Base-by-base conservation (phyloP, 1,140 invertebrate genomes). In the Drosophila ohnishii region DNA sequence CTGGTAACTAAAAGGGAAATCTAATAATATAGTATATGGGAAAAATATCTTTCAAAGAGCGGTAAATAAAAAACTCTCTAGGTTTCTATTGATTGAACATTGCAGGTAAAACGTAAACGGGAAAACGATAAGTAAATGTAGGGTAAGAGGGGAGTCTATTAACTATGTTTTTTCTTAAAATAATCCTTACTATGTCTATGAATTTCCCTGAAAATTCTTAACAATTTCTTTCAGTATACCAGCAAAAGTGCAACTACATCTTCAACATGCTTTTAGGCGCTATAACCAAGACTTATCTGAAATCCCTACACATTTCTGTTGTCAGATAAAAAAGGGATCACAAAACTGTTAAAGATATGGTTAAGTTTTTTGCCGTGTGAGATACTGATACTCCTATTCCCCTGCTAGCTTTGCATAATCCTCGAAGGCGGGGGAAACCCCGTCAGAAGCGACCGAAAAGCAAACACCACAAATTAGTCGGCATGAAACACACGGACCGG, bases 391-490 rank as follows among this genome's bases (percentile, higher is more conserved):
- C 55, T 59, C 60, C 58, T 14, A 44, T 34, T n/a, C 34, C 22
- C 14, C 48, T 10, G 37, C 47, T 19, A 30, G 19, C 48, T 50
- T 64, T 40, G 50, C 63, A 61, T 72, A 59, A 59, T 71, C 53
- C 66, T 59, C 5, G 47, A 11, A 14, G 47, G 8, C 6, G 19
- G 44, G 40, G 11, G 11, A 47, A 47, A 28, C 30, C 50, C 32
- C 32, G 66, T 40, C 61, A 58, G 58, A 78, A 72, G 79, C 80
- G 71, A 69, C 80, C 83, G 51, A 66, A 83, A 76, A 80, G 83
- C 80, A 83, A 88, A 87, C 84, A 83, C 84, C 83, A 83, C 80
- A 87, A 88, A 87, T 87, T 87, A 87, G 83, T 80, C 84, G 84
- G 62, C 67, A 66, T 77, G 76, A 70, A 58, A 77, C 74, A 71